Conservation (phyloP, 2,113 vertebrate genomes). For the Sinocyclocheilus maitianheensis region DNA sequence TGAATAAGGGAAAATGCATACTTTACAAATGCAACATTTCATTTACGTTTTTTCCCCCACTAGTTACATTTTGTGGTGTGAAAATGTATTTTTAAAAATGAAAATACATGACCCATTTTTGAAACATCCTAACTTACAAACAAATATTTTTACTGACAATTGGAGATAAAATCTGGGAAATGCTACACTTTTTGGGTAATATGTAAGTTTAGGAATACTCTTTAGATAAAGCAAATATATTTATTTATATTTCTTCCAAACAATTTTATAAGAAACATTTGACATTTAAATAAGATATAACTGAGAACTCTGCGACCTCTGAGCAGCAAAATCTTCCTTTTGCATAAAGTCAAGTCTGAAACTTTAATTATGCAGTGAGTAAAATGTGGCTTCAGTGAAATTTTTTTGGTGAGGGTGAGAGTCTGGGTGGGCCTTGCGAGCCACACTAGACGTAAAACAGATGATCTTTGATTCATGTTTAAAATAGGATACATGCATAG, state of each 20-base stretch:
- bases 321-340: background rate
- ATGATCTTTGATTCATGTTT: conserved; percentile 22
- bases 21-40: too few relatives aligned
- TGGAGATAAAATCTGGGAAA: too few relatives aligned
- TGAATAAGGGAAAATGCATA: background rate
- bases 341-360: background rate
- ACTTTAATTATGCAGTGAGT: background rate
- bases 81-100: background rate
- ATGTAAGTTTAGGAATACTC: too few relatives aligned
- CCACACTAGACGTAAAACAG: background rate
- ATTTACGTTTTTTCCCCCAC: too few relatives aligned
- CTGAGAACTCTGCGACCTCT: background rate
- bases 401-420: conserved; percentile 9
- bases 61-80: too few relatives aligned
- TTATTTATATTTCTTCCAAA: too few relatives aligned
- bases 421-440: conserved; percentile 37
- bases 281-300: background rate
- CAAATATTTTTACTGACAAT: too few relatives aligned
- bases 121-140: too few relatives aligned
- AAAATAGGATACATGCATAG: background rate
- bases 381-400: background rate
- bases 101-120: too few relatives aligned
- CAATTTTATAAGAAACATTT: too few relatives aligned
- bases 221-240: too few relatives aligned
- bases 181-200: too few relatives aligned